Evolutionary conservation across 2,113 vertebrate genomes (phyloP), one percentile per base, ranked within the genome.

Genomic region (Atherinomorus stipes): DNA sequence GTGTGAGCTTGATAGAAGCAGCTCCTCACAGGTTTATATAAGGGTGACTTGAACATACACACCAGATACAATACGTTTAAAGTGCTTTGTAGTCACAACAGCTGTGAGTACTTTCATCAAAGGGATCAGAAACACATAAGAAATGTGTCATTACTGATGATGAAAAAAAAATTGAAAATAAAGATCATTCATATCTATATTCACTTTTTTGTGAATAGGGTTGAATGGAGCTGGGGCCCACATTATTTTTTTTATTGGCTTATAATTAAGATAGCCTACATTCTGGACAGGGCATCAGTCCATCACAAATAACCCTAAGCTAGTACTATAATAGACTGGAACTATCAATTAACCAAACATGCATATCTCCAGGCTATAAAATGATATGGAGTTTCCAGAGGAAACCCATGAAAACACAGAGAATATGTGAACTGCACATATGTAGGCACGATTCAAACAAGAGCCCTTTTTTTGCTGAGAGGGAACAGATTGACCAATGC

Each of bases 51-150:
- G 59, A 64, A 16, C 12, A 75, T 53, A 60, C 42, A 44, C 22
- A 53, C 31, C 38, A n/a, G 25, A 64, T 60, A 66, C 56, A 79
- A 79, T 58, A 11, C 22, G 18, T 26, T 73, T 34, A 52, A 47
- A 54, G 45, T 40, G 16, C 44, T 26, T 52, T 16, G 22, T 26
- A 61, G 37, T 31, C 26, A 50, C 4, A 71, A 58, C 67, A 52
- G 47, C 57, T 44, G 25, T 34, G 7, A 23, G 25, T 50, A 57
- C 34, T 42, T 61, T 18, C 45, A 74, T 22, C 0, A 4, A 23
- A 42, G 34, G 23, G 22, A n/a, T 18, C 21, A 74, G 16, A 70
- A 57, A 40, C 18, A 47, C 13, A 47, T 15, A n/a, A 47, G 19
- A 47, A 19, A n/a, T 8, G 18, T 47, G 3, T 6, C 6, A n/a